A percentile compares a stretch with the other conserved stretches of the same genome.
phyloP scores from a whole-genome alignment of 2,888 invertebrate species.

The Caenorhabditis panamensis region DNA sequence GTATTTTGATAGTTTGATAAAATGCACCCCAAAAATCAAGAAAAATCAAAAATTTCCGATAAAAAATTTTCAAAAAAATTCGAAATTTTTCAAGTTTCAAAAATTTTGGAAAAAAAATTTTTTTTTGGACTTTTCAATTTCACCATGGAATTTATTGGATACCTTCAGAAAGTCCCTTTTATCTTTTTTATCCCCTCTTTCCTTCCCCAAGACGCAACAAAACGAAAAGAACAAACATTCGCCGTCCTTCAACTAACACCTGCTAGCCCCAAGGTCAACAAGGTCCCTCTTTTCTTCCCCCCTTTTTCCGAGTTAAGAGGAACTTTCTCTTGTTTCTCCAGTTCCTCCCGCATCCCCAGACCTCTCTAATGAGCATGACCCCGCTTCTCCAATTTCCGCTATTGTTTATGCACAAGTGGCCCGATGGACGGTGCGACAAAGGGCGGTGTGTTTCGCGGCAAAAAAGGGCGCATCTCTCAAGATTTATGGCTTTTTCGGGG shows the following conservation, averaged over 20 bases:
- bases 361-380: slow-evolving; percentile 57
- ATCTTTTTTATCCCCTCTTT: not conserved
- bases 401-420: slow-evolving; percentile 56
- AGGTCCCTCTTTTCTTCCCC: slow-evolving; percentile 2
- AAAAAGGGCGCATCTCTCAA: slow-evolving; percentile 33
- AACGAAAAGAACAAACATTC: no score
- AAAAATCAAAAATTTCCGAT: no score
- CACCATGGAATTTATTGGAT: no score
- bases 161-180: no score
- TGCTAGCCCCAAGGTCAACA: slow-evolving; percentile 28
- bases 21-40: no score
- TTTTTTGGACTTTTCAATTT: no score
- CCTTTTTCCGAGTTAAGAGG: no score
- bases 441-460: slow-evolving; percentile 12
- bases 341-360: slow-evolving; percentile 1
- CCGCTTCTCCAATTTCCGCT: slow-evolving; percentile 49
- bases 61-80: no score
- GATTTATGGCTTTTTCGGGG: slow-evolving; percentile 38
- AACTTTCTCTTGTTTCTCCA: slow-evolving; percentile 19
- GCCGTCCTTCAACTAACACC: slow-evolving; percentile 41
- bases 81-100: no score
- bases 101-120: no score
- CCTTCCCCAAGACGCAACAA: slow-evolving; percentile 8
- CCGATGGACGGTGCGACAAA: slow-evolving; percentile 17
- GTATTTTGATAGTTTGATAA: no score